A percentile compares a stretch with the other conserved stretches of the same genome.
phyloP scores from a whole-genome alignment of 37 sponge, comb jelly and placozoan species.

The Geodia barretti region DNA sequence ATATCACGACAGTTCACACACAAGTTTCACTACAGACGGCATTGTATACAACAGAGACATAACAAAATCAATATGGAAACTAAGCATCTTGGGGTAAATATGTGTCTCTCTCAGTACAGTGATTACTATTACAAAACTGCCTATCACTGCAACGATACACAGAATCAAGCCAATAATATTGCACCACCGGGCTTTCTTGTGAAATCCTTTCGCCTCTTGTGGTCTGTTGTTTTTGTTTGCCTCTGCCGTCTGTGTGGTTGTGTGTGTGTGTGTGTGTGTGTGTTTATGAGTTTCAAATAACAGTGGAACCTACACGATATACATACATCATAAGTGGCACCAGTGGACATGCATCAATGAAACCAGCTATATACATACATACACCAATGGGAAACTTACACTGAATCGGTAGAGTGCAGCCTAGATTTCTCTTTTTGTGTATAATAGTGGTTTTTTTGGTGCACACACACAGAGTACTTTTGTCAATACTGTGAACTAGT shows the following conservation, averaged over 20 bases:
- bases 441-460: neutral
- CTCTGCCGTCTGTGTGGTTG: neutral
- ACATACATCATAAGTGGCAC: neutral
- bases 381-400: too few species aligned
- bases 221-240: neutral
- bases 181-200: neutral
- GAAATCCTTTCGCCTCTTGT: neutral
- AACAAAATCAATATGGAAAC: too few species aligned
- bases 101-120: neutral
- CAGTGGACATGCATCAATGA: neutral
- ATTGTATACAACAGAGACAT: too few species aligned
- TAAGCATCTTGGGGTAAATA: too few species aligned
- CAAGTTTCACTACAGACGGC: too few species aligned
- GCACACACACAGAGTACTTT: neutral
- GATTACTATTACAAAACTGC: neutral
- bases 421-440: too few species aligned
- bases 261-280: neutral
- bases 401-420: too few species aligned
- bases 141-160: neutral
- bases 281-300: neutral
- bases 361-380: neutral
- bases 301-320: too few species aligned
- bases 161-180: neutral
- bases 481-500: too few species aligned
- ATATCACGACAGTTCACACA: too few species aligned